Evolutionary conservation across 1,140 invertebrate species (phyloP).

Genomic region (Drosophila baimaii): DNA sequence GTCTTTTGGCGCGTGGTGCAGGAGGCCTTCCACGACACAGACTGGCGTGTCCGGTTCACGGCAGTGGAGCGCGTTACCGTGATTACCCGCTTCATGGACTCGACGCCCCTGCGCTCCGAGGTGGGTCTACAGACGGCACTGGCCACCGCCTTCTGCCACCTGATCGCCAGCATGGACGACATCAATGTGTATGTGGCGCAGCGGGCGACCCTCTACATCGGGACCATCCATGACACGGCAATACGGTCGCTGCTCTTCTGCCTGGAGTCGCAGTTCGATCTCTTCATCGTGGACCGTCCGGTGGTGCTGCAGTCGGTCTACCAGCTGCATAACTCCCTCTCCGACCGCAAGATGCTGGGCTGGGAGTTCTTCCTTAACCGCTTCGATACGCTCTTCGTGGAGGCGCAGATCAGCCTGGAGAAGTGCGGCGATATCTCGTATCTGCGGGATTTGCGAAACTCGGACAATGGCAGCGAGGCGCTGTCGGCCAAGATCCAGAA

Average conservation of each 20-base stretch:
- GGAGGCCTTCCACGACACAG: slow-evolving; percentile 94
- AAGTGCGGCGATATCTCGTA: slow-evolving; percentile 92
- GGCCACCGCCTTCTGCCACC: slow-evolving; percentile 98
- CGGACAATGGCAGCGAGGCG: slow-evolving; percentile 94
- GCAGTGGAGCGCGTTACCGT: slow-evolving; percentile 97
- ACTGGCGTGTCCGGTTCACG: slow-evolving; percentile 95
- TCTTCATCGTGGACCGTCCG: slow-evolving; percentile 97
- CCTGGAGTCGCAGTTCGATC: slow-evolving; percentile 96
- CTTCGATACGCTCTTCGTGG: slow-evolving; percentile 97
- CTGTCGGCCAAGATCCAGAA: slow-evolving; percentile 95
- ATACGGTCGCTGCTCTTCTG: slow-evolving; percentile 93
- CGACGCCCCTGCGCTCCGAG: slow-evolving; percentile 92
- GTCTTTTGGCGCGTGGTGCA: slow-evolving; percentile 97
- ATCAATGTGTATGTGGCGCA: slow-evolving; percentile 97
- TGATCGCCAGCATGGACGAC: slow-evolving; percentile 98
- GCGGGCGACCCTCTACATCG: slow-evolving; percentile 95
- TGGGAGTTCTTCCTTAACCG: slow-evolving; percentile 99
- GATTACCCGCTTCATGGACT: slow-evolving; percentile 96
- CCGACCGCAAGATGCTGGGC: slow-evolving; percentile 94
- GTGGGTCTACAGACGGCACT: slow-evolving; percentile 95
- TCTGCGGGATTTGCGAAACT: slow-evolving; percentile 94
- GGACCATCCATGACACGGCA: slow-evolving; percentile 95
- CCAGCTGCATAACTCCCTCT: slow-evolving; percentile 96
- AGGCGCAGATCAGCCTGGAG: slow-evolving; percentile 96
- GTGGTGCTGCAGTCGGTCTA: slow-evolving; percentile 98